A percentile compares a stretch with the other conserved stretches of the same genome.
These are phyloP conservation scores for Prunella himalayana DNA, from an alignment of 2,113 vertebrate species.

Conservation along the genomic window DNA sequence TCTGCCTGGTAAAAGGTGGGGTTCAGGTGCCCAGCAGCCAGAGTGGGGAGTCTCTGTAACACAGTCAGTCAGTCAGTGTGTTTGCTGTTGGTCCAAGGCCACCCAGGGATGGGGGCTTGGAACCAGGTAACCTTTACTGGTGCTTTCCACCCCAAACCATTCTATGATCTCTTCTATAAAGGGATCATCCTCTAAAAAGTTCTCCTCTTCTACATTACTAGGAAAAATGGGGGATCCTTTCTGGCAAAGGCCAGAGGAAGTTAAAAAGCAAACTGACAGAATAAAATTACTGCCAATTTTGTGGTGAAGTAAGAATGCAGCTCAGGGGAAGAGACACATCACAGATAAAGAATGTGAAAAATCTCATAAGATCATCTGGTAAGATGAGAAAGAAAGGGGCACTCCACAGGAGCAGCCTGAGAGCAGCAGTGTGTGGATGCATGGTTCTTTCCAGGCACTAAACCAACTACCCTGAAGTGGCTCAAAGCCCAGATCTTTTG, in stretches of 20 bases:
- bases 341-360: not conserved
- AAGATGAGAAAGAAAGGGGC: not conserved
- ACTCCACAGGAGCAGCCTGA: not conserved
- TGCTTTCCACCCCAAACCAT: not conserved
- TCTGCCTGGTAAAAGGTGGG: too few relatives aligned
- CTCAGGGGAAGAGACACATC: not conserved
- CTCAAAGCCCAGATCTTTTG: not conserved
- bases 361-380: not conserved
- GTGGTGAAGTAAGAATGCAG: not conserved
- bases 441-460: not conserved
- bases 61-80: constrained; percentile 64
- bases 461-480: not conserved
- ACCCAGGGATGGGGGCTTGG: constrained; percentile 45
- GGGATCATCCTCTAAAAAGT: too few relatives aligned
- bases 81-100: constrained; percentile 69
- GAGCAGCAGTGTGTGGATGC: not conserved
- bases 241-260: not conserved
- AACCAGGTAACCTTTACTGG: not conserved
- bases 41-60: constrained; percentile 18
- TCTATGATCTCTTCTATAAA: not conserved
- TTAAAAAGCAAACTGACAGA: not conserved
- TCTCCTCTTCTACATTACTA: not conserved
- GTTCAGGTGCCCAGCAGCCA: not conserved
- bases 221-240: rapidly evolving
- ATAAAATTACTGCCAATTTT: not conserved